phyloP scores from a whole-genome alignment of 2,797 vertebrate species.

The Leptatherina wallacei region DNA sequence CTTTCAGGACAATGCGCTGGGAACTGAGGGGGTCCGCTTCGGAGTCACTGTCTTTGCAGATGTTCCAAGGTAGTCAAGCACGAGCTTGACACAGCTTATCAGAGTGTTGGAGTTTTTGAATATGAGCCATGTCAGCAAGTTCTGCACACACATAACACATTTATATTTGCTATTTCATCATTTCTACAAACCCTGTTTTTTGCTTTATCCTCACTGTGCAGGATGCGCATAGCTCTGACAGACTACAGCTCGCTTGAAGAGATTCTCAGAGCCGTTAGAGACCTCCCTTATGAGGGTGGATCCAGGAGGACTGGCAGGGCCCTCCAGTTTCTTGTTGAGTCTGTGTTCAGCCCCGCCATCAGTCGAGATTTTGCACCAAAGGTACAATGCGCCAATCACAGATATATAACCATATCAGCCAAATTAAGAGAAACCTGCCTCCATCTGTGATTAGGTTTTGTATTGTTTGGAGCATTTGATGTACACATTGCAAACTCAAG shows the following conservation, averaged over 20 bases:
- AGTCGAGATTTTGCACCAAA: conserved; percentile 85
- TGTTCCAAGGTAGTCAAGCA: conserved; percentile 80
- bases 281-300: conserved; percentile 80
- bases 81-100: conserved; percentile 2
- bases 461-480: conserved; percentile 2
- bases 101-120: not conserved
- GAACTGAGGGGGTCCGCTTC: conserved; percentile 85
- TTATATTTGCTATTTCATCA: not conserved
- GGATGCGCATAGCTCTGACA: conserved; percentile 86
- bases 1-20: conserved; percentile 76
- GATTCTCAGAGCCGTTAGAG: conserved; percentile 79
- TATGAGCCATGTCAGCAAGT: not conserved
- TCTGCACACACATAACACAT: not conserved
- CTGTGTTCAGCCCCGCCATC: conserved; percentile 78
- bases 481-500: not conserved
- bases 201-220: conserved; percentile 43
- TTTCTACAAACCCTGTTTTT: conserved; percentile 15
- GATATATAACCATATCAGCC: not conserved
- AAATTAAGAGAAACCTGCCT: not conserved
- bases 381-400: conserved; percentile 69
- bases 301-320: conserved; percentile 83
- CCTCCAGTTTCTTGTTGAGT: conserved; percentile 82
- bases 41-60: conserved; percentile 87
- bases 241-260: conserved; percentile 83
- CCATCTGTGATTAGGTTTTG: not conserved